phyloP scores from a whole-genome alignment of 2,113 vertebrate genomes.

The Symphodus melops region DNA sequence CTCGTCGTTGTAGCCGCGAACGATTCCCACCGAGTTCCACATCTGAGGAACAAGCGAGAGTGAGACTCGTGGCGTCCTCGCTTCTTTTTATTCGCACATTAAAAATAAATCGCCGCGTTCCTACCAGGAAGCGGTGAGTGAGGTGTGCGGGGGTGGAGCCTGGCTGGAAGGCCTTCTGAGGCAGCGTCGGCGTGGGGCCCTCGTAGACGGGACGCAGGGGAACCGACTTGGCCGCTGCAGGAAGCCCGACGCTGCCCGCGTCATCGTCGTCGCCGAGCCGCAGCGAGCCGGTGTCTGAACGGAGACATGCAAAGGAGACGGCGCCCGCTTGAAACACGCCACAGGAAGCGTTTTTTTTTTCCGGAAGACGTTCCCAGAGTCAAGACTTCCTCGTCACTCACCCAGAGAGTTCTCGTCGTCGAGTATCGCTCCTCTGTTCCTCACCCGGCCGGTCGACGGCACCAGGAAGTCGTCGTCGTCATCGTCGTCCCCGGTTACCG shows the following conservation, averaged over 20 bases:
- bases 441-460: conserved; percentile 78
- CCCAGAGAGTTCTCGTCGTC: conserved; percentile 93
- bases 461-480: conserved; percentile 85
- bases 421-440: conserved; percentile 82
- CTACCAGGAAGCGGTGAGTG: conserved; percentile 95
- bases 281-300: conserved; percentile 86
- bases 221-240: conserved; percentile 51
- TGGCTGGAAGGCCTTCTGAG: conserved; percentile 93
- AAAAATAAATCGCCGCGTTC: not conserved
- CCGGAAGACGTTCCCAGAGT: too few species aligned
- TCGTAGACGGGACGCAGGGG: conserved; percentile 84
- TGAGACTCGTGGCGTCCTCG: too few species aligned
- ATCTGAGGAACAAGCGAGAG: too few species aligned
- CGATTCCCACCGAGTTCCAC: conserved; percentile 95
- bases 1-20: conserved; percentile 95
- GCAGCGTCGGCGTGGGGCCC: conserved; percentile 90
- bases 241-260: conserved; percentile 59
- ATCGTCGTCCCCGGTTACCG: conserved; percentile 75
- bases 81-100: not conserved
- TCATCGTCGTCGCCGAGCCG: conserved; percentile 78
- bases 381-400: conserved; percentile 62
- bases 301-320: not conserved
- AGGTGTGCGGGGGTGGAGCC: conserved; percentile 93
- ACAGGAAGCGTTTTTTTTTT: too few species aligned
- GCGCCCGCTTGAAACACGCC: too few species aligned